phyloP scores from a whole-genome alignment of 2,888 invertebrate genomes.

The Eupithecia subfuscata region DNA sequence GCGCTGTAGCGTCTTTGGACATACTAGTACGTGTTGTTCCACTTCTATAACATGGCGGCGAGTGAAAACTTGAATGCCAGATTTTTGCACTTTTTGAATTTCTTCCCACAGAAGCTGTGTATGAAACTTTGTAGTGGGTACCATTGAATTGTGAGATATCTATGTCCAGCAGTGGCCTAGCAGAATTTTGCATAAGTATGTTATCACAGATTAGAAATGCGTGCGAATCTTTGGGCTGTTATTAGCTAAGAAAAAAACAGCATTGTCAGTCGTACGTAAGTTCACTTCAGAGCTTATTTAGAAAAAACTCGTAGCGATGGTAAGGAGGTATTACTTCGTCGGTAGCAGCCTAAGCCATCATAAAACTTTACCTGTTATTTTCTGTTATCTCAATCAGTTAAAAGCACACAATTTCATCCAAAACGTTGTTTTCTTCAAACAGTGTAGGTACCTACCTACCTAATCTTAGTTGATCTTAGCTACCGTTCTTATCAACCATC shows the following conservation, averaged over 20 bases:
- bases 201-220: no score
- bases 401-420: constrained; percentile 5
- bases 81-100: constrained; percentile 53
- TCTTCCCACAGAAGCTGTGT: neutral
- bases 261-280: no score
- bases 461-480: constrained; percentile 28
- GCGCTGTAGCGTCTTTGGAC: no score
- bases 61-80: constrained; percentile 80
- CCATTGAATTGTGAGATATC: no score
- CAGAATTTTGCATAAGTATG: neutral
- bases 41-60: constrained; percentile 87
- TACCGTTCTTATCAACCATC: constrained; percentile 32
- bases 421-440: constrained; percentile 26
- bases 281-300: neutral
- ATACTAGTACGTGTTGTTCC: no score
- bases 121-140: no score
- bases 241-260: no score
- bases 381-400: constrained; percentile 7
- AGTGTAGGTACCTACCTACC: no score
- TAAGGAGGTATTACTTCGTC: neutral
- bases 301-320: neutral
- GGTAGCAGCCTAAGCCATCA: neutral
- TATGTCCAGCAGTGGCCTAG: neutral
- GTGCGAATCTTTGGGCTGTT: no score
- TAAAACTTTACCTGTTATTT: constrained; percentile 6